These are phyloP conservation scores for Caiman crocodilus DNA, from an alignment of 2,797 vertebrate genomes.

Conservation along the genomic window DNA sequence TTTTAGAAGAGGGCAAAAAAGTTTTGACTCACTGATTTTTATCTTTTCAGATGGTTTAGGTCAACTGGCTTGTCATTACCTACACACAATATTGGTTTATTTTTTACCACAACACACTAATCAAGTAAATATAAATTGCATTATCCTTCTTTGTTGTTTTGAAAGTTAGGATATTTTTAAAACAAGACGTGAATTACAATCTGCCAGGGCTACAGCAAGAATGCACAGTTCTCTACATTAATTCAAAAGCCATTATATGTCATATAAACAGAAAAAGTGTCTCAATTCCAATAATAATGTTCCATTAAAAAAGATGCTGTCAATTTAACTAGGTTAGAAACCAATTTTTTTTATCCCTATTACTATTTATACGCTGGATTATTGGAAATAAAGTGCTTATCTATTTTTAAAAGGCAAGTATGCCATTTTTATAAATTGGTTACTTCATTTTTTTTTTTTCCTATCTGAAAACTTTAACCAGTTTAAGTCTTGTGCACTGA, in stretches of 20 bases:
- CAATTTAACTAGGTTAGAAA: neutral
- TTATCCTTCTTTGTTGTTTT: neutral
- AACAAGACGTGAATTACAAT: neutral
- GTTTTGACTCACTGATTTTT: neutral
- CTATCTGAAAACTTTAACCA: neutral
- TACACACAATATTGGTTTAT: neutral
- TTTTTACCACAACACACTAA: neutral
- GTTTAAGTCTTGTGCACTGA: neutral
- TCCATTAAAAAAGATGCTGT: neutral
- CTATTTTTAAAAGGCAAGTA: neutral
- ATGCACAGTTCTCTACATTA: neutral
- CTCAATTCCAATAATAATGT: neutral
- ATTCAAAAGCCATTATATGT: neutral
- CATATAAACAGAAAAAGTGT: neutral
- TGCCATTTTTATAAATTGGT: neutral
- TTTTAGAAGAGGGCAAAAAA: neutral
- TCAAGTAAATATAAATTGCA: neutral
- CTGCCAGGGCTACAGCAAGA: neutral
- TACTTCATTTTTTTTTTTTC: neutral
- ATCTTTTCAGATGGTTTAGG: slow-evolving; percentile 9
- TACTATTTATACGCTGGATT: neutral
- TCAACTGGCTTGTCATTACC: neutral
- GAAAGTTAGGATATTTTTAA: neutral
- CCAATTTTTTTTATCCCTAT: neutral
- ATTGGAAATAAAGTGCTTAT: neutral